Conservation (phyloP, 2,797 vertebrate genomes). For the Lacerta bilineata region DNA sequence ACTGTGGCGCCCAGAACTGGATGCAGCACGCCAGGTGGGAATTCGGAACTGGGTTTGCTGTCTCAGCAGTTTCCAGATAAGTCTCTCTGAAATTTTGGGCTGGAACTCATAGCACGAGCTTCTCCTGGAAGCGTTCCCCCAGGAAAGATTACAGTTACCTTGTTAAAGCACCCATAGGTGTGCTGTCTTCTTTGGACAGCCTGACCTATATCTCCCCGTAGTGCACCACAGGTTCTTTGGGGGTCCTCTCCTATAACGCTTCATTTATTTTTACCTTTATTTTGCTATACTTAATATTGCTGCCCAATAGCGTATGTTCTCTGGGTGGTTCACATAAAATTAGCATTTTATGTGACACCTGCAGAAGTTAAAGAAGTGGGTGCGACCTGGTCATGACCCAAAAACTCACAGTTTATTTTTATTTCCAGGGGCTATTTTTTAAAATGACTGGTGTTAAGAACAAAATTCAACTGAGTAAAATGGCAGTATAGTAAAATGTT, state of each 20-base stretch:
- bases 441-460: neutral
- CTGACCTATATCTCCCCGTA: too few species aligned
- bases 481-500: neutral
- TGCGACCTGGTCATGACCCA: neutral
- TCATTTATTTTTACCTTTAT: neutral
- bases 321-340: too few species aligned
- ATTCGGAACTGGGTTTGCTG: neutral
- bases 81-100: neutral
- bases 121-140: neutral
- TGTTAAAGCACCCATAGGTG: neutral
- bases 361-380: neutral
- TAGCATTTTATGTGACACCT: too few species aligned
- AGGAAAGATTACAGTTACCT: neutral
- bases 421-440: neutral
- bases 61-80: neutral
- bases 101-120: too few species aligned
- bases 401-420: neutral
- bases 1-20: too few species aligned
- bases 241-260: too few species aligned
- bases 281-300: too few species aligned
- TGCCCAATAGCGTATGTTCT: too few species aligned
- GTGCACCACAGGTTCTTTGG: neutral
- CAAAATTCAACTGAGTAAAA: neutral
- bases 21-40: too few species aligned
- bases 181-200: neutral